phyloP scores from a whole-genome alignment of 2,113 vertebrate species.

The Rattus norvegicus region GRCr8 NC_086031.1:26600501-26601000 shows the following conservation, averaged over 20 bases:
- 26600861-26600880: too few species aligned
- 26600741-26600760: neutral
- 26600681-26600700: too few species aligned
- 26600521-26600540: neutral
- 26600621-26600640: neutral
- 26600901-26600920: neutral
- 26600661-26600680: too few species aligned
- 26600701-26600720: too few species aligned
- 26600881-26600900: neutral
- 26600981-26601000: neutral
- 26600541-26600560: neutral
- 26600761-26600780: too few species aligned
- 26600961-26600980: too few species aligned
- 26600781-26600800: neutral
- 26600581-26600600: neutral
- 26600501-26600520: neutral
- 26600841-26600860: too few species aligned
- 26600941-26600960: neutral
- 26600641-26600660: too few species aligned
- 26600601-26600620: neutral
- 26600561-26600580: neutral
- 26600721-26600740: neutral
- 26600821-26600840: too few species aligned
- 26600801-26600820: too few species aligned
- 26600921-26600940: neutral